phyloP scores from a whole-genome alignment of 2,113 vertebrate species.

The Agelaius tricolor region DNA sequence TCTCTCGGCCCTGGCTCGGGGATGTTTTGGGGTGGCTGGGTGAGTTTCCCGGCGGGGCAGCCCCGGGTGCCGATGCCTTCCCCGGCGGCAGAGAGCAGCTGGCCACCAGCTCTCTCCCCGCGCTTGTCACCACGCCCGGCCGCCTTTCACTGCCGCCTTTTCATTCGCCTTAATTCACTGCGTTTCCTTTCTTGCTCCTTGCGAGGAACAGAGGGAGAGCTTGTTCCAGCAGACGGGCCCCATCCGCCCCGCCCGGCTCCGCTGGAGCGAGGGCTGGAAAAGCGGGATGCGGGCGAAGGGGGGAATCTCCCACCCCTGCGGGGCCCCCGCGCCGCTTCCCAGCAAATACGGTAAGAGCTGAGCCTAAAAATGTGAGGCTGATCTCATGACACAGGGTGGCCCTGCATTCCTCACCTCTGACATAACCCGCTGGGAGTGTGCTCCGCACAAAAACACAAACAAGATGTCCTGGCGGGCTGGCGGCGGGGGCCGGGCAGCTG shows the following conservation, averaged over 20 bases:
- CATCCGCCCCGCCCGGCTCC: slow-evolving; percentile 37
- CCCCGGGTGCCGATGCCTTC: background rate
- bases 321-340: slow-evolving; percentile 38
- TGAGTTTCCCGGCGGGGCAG: background rate
- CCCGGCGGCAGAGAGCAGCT: background rate
- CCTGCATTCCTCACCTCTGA: slow-evolving; percentile 73
- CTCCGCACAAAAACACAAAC: slow-evolving; percentile 68
- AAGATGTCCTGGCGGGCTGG: slow-evolving; percentile 63
- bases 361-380: slow-evolving; percentile 62
- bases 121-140: background rate
- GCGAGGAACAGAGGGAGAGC: slow-evolving; percentile 55
- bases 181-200: slow-evolving; percentile 48
- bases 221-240: slow-evolving; percentile 58
- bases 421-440: slow-evolving; percentile 68
- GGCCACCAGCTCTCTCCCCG: background rate
- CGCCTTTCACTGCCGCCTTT: slow-evolving; percentile 53
- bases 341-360: slow-evolving; percentile 49
- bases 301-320: slow-evolving; percentile 19
- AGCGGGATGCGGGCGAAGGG: background rate
- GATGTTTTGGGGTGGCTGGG: background rate
- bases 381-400: slow-evolving; percentile 72
- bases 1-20: rapidly evolving
- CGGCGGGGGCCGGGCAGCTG: slow-evolving; percentile 8
- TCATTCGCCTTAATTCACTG: slow-evolving; percentile 55
- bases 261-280: slow-evolving; percentile 28